A percentile compares a stretch with the other conserved stretches of the same genome.
These are phyloP conservation scores for Smittia aterrima DNA, from an alignment of 2,888 invertebrate genomes.

Conservation along the genomic window DNA sequence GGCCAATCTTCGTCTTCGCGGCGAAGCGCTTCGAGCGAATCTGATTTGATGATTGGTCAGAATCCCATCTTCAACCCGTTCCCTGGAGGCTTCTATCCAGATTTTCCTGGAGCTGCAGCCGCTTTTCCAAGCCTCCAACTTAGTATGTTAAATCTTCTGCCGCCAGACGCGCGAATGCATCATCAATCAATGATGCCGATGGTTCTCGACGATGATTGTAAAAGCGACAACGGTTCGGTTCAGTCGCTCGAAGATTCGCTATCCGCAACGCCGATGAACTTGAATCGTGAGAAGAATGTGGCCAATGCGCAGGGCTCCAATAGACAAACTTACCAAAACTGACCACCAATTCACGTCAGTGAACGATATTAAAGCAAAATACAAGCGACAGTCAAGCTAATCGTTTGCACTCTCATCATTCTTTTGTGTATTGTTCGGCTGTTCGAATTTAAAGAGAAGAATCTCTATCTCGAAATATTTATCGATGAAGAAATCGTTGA, in stretches of 20 bases:
- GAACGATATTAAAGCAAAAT: constrained; percentile 27
- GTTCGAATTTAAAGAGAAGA: neutral
- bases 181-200: constrained; percentile 60
- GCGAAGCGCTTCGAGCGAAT: constrained; percentile 67
- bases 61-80: constrained; percentile 74
- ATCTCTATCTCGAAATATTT: neutral
- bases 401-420: neutral
- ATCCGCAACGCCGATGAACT: constrained; percentile 57
- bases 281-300: constrained; percentile 55
- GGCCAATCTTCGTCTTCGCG: constrained; percentile 46
- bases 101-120: constrained; percentile 61
- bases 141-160: constrained; percentile 79
- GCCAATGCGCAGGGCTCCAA: neutral
- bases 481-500: neutral
- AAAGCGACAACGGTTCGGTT: constrained; percentile 62
- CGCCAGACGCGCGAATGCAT: constrained; percentile 62
- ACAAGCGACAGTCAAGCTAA: neutral
- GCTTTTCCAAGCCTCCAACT: constrained; percentile 77
- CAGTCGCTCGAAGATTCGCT: constrained; percentile 62
- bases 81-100: constrained; percentile 78
- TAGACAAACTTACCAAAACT: constrained; percentile 32
- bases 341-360: constrained; percentile 36
- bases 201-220: constrained; percentile 64
- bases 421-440: constrained; percentile 10
- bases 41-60: constrained; percentile 61